Evolutionary conservation across 2,888 invertebrate genomes (phyloP).

Genomic region (Athrips mouffetella): DNA sequence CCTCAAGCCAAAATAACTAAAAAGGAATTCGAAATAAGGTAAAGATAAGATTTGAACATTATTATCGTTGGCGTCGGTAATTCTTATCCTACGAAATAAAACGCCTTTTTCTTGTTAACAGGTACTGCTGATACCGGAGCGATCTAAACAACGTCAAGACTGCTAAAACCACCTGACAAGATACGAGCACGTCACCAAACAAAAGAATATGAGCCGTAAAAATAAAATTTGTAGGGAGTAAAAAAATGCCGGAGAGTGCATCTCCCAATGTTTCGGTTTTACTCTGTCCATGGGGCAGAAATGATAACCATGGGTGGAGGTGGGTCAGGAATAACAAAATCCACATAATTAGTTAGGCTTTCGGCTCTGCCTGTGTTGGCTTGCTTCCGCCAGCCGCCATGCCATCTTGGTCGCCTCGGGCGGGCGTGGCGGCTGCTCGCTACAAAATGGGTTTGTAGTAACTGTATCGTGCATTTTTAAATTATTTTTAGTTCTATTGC

Average conservation of each 20-base stretch:
- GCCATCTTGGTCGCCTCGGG: slow-evolving; percentile 79
- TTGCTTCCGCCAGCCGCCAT: slow-evolving; percentile 75
- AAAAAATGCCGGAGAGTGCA: not conserved
- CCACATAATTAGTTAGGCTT: too few relatives aligned
- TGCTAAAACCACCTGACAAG: too few relatives aligned
- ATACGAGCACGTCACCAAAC: not conserved
- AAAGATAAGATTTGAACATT: too few relatives aligned
- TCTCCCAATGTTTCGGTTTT: slow-evolving; percentile 1
- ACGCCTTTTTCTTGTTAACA: too few relatives aligned
- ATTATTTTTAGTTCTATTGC: slow-evolving; percentile 50
- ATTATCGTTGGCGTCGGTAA: too few relatives aligned
- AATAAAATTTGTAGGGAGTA: not conserved
- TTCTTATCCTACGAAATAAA: too few relatives aligned
- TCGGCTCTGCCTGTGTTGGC: too few relatives aligned
- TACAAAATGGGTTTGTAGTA: slow-evolving; percentile 77
- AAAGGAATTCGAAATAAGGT: not conserved
- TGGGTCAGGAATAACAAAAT: not conserved
- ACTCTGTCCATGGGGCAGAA: not conserved
- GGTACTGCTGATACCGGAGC: too few relatives aligned
- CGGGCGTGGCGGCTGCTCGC: slow-evolving; percentile 79
- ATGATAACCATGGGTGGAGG: not conserved
- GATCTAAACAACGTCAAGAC: too few relatives aligned
- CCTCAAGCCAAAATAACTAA: not conserved
- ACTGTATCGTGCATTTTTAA: slow-evolving; percentile 78
- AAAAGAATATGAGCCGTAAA: not conserved